A percentile compares a stretch with the other conserved stretches of the same genome.
These are phyloP conservation scores for Folsomia candida DNA, from an alignment of 2,888 invertebrate genomes.

Conservation along the genomic window DNA sequence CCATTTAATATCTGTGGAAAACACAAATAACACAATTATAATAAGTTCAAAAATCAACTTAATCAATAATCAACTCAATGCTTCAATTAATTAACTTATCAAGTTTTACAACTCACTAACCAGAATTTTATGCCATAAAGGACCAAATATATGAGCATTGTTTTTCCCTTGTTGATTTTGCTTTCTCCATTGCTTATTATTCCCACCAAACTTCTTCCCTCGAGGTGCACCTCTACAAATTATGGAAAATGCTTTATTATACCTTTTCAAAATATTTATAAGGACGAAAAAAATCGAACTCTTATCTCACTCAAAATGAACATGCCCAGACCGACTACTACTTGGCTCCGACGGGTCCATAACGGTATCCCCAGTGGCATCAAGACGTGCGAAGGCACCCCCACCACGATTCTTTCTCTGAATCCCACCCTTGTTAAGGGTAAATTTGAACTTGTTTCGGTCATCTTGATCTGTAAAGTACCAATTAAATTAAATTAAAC, in stretches of 20 bases:
- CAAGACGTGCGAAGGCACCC: conserved; percentile 25
- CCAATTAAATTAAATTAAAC: not conserved
- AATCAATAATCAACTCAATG: not conserved
- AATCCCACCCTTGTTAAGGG: conserved; percentile 27
- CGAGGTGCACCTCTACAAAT: too few species aligned
- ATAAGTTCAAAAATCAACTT: not conserved
- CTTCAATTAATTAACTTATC: conserved; percentile 2
- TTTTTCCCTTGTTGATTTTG: conserved; percentile 19
- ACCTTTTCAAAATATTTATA: not conserved
- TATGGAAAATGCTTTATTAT: not conserved
- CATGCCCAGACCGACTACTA: not conserved
- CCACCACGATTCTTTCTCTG: conserved; percentile 33
- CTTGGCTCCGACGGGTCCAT: conserved; percentile 24
- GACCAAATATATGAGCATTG: conserved; percentile 34
- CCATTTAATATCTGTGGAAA: conserved; percentile 31
- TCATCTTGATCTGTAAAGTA: conserved; percentile 20
- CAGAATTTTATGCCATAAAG: conserved; percentile 46
- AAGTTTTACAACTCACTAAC: conserved; percentile 34
- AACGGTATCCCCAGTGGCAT: conserved; percentile 39
- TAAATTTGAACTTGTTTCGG: conserved; percentile 23
- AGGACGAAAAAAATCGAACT: not conserved
- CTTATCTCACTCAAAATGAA: conserved; percentile 6
- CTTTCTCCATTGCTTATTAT: conserved; percentile 22
- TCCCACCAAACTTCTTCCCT: too few species aligned
- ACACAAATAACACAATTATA: conserved; percentile 8